A percentile compares a stretch with the other conserved stretches of the same genome.
These are phyloP conservation scores for Mastomys coucha DNA, from an alignment of 2,113 vertebrate species.

Conservation along the genomic window DNA sequence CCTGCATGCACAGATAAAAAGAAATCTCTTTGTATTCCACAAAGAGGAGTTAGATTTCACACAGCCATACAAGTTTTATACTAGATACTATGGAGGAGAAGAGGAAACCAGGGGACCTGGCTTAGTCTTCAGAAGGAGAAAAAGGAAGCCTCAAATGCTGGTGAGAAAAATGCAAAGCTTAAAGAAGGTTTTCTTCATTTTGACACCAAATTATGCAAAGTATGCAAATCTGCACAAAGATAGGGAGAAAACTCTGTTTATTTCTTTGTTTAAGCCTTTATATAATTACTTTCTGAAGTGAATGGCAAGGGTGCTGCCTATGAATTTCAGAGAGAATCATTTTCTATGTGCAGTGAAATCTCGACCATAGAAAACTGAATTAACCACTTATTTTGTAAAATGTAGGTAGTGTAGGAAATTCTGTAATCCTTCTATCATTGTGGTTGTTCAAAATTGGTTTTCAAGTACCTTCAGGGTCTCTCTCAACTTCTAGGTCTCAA, in stretches of 20 bases:
- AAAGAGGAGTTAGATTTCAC: constrained; percentile 20
- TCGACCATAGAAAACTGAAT: constrained; percentile 12
- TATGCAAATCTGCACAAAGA: constrained; percentile 41
- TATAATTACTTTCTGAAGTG: constrained; percentile 58
- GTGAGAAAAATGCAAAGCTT: constrained; percentile 52
- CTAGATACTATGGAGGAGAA: constrained; percentile 27
- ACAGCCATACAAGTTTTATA: neutral
- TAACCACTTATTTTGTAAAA: neutral
- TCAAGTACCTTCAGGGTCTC: constrained; percentile 11
- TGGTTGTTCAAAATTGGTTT: constrained; percentile 15
- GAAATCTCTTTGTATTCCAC: neutral
- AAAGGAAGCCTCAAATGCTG: constrained; percentile 30
- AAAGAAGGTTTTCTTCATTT: constrained; percentile 50
- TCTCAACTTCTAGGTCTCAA: neutral
- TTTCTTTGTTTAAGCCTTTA: constrained; percentile 44
- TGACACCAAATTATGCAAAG: constrained; percentile 60
- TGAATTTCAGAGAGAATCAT: constrained; percentile 44
- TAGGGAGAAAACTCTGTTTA: neutral
- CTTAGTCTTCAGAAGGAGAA: constrained; percentile 16
- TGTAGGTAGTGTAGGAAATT: neutral
- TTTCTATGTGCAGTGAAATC: constrained; percentile 25
- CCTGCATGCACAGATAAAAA: neutral
- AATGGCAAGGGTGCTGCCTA: neutral
- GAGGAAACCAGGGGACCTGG: constrained; percentile 20
- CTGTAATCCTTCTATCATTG: neutral